These are phyloP conservation scores for Macaca fascicularis DNA, from an alignment of 2,113 vertebrate species.

Conservation along the genomic window T2T-MFA8v1.1 NC_088375.1:227842001-227842500, in stretches of 20 bases:
- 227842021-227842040: neutral
- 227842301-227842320: neutral
- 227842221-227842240: neutral
- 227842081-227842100: neutral
- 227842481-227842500: rapidly evolving
- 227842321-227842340: neutral
- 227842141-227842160: neutral
- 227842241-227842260: too few species aligned
- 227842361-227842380: neutral
- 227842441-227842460: neutral
- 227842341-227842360: neutral
- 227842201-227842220: rapidly evolving
- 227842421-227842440: neutral
- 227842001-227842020: neutral
- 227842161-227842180: neutral
- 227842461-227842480: rapidly evolving
- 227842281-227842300: neutral
- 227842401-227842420: neutral
- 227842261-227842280: neutral
- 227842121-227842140: neutral
- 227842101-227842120: neutral
- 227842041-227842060: too few species aligned
- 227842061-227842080: neutral
- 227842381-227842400: rapidly evolving
- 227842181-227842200: neutral